phyloP scores from a whole-genome alignment of 1,140 invertebrate species.

The Penaeus chinensis region DNA sequence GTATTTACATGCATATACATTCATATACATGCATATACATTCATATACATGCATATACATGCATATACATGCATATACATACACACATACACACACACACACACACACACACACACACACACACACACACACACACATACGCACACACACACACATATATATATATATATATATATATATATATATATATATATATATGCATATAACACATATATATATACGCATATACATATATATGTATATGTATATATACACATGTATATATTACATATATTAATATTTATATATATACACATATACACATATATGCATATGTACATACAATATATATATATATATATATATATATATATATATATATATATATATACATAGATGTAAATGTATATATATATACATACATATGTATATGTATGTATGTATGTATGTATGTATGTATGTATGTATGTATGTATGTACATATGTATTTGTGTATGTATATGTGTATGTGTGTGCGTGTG shows the following conservation, averaged over 20 bases:
- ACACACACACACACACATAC: neutral
- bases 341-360: neutral
- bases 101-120: neutral
- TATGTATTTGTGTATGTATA: neutral
- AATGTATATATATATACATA: neutral
- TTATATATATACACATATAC: no score
- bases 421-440: no score
- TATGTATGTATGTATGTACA: no score
- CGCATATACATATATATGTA: neutral
- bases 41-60: neutral
- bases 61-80: neutral
- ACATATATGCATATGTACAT: neutral
- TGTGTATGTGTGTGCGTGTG: neutral
- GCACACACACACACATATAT: neutral
- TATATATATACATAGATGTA: neutral
- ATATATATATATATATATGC: slow-evolving; percentile 15
- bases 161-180: slow-evolving; percentile 18
- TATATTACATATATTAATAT: neutral
- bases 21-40: neutral
- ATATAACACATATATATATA: slow-evolving; percentile 7
- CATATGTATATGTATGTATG: neutral
- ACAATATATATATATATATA: neutral
- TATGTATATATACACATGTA: neutral
- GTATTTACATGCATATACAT: no score
- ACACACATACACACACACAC: neutral